Percentiles rank a stretch among this genome's conserved stretches.
Conservation (phyloP, 2,113 vertebrate genomes). For the Alouatta palliata region DNA sequence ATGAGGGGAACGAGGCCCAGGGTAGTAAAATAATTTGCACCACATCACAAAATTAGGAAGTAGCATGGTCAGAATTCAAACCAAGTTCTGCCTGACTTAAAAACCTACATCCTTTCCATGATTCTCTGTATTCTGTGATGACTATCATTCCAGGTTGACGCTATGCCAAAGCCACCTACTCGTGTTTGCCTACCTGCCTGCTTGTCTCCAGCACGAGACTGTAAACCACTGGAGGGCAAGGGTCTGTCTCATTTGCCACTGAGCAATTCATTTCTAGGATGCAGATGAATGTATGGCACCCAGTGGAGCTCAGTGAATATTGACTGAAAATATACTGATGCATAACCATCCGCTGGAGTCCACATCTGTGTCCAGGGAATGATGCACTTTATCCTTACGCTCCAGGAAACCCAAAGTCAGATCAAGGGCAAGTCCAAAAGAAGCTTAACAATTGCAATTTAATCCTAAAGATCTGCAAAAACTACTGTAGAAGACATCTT, state of each 20-base stretch:
- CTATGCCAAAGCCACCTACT: background rate
- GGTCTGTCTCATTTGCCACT: background rate
- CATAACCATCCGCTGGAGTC: background rate
- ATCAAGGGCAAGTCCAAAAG: background rate
- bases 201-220: background rate
- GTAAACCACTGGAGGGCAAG: background rate
- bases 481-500: background rate
- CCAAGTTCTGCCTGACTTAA: background rate
- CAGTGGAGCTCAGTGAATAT: background rate
- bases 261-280: background rate
- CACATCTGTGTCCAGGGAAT: background rate
- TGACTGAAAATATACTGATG: background rate
- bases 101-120: background rate
- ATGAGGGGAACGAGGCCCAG: background rate
- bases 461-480: background rate
- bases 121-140: background rate
- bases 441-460: background rate
- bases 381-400: background rate
- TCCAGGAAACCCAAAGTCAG: conserved; percentile 11
- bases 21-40: background rate
- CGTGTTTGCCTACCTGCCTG: background rate
- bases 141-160: background rate
- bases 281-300: background rate
- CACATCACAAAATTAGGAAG: background rate
- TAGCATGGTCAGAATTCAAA: background rate